These are phyloP conservation scores for Anguilla megastoma DNA, from an alignment of 2,797 vertebrate genomes.

Conservation along the genomic window DNA sequence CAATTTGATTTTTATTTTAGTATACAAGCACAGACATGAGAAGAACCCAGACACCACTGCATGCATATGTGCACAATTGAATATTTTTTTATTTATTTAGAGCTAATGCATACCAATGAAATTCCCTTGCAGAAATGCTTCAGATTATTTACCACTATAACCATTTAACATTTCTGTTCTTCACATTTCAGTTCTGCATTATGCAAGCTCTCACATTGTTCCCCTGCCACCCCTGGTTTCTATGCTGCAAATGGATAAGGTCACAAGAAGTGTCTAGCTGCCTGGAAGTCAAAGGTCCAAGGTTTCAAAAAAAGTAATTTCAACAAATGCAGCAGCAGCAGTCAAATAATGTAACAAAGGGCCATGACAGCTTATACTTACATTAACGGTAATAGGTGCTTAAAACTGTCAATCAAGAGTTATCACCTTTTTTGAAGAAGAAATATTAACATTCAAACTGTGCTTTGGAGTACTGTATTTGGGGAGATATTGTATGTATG, in stretches of 20 bases:
- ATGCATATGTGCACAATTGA: background rate
- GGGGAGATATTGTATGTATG: background rate
- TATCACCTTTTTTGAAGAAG: background rate
- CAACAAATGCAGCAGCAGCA: background rate
- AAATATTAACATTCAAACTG: background rate
- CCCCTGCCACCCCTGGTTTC: background rate
- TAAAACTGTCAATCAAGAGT: no score
- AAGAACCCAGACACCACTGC: background rate
- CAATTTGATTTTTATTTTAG: background rate
- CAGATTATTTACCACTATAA: background rate
- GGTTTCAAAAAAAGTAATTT: background rate
- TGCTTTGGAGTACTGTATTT: background rate
- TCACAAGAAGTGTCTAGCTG: background rate
- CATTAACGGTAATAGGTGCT: background rate
- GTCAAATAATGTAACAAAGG: background rate
- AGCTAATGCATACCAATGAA: background rate
- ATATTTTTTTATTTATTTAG: background rate
- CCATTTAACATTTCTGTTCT: background rate
- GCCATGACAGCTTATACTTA: background rate
- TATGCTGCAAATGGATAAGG: background rate
- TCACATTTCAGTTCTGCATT: background rate
- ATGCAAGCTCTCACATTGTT: background rate
- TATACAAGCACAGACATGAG: background rate
- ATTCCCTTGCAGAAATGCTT: background rate
- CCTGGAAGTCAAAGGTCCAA: background rate